phyloP scores from a whole-genome alignment of 30 jellyfish, hydroid and myxozoan species.

The Aurelia aurita region DNA sequence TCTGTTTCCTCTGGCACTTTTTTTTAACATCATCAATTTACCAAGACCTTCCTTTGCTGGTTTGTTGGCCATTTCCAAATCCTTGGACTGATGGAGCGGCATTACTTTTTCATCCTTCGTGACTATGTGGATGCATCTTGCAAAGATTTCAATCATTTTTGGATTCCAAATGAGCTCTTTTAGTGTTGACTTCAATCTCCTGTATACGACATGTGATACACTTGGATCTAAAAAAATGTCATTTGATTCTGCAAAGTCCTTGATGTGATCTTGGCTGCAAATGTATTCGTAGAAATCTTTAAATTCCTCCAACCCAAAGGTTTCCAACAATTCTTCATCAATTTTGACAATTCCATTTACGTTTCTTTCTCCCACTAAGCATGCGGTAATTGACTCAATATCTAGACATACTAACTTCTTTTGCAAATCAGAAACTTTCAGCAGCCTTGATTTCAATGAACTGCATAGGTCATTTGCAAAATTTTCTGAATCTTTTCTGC shows the following conservation, averaged over 20 bases:
- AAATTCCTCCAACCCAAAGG: constrained; percentile 14
- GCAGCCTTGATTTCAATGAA: background rate
- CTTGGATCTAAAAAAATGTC: background rate
- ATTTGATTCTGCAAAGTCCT: constrained; percentile 9
- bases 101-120: background rate
- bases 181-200: background rate
- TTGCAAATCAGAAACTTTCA: constrained; percentile 10
- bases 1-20: background rate
- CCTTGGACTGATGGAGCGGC: background rate
- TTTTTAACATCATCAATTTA: too few relatives aligned
- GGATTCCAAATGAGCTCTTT: background rate
- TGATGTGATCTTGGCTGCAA: constrained; percentile 20
- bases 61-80: background rate
- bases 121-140: background rate
- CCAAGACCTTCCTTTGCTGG: background rate
- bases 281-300: constrained; percentile 8
- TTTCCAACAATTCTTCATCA: constrained; percentile 16
- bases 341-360: background rate
- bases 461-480: constrained; percentile 1
- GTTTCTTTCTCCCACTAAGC: constrained; percentile 20
- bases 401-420: background rate
- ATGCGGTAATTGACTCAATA: background rate
- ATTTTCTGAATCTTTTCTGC: background rate
- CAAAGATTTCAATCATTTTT: background rate
- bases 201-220: background rate